Evolutionary conservation across 2,113 vertebrate species (phyloP).

Genomic region (Crotophaga sulcirostris): DNA sequence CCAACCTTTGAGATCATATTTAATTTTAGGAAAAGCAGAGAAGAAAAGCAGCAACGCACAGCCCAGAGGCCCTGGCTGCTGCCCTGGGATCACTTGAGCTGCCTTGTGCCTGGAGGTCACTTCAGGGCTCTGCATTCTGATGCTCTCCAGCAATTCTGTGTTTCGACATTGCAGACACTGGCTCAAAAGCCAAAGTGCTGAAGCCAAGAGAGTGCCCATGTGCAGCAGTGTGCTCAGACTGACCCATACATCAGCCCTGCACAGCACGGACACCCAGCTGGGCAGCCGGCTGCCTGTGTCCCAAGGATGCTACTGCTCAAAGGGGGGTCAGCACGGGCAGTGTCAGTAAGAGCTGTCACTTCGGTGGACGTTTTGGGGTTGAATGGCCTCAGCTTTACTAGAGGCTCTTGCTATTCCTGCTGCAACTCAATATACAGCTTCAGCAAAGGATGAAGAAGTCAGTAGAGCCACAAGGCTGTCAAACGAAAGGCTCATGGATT

Average conservation of each 20-base stretch:
- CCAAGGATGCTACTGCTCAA: not conserved
- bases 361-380: not conserved
- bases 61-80: not conserved
- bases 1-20: not conserved
- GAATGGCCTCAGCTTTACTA: not conserved
- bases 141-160: not conserved
- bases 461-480: not conserved
- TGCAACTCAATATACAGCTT: not conserved
- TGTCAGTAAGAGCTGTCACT: slow-evolving; percentile 1
- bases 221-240: not conserved
- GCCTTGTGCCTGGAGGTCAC: not conserved
- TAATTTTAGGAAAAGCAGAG: not conserved
- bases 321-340: not conserved
- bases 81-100: not conserved
- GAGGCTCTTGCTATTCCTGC: not conserved
- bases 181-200: not conserved
- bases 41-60: not conserved
- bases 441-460: not conserved
- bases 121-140: not conserved
- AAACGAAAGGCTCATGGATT: not conserved
- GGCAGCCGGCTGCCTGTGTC: not conserved
- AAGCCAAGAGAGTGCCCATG: not conserved
- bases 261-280: not conserved
- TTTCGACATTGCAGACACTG: not conserved
- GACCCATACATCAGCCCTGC: not conserved